A percentile compares a stretch with the other conserved stretches of the same genome.
These are phyloP conservation scores for Lathronympha strigana DNA, from an alignment of 2,888 invertebrate genomes.

Conservation along the genomic window DNA sequence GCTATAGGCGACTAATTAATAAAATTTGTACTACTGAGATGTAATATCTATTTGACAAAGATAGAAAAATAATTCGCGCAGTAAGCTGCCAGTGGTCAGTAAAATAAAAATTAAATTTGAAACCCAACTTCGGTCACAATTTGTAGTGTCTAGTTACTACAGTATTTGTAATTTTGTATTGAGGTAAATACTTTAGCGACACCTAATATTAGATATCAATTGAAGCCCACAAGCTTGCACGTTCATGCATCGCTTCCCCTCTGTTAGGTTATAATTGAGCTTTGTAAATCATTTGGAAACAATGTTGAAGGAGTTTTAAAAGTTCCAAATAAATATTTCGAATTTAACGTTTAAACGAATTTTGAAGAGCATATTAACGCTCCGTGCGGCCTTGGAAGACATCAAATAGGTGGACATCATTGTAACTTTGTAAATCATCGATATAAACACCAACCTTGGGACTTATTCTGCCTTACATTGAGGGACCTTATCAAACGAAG, in stretches of 20 bases:
- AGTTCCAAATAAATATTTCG: background rate
- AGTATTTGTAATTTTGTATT: slow-evolving; percentile 9
- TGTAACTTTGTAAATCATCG: slow-evolving; percentile 36
- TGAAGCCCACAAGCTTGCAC: slow-evolving; percentile 8
- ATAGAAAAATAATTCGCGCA: slow-evolving; percentile 46
- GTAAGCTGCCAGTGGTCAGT: slow-evolving; percentile 27
- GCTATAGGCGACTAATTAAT: slow-evolving; percentile 66
- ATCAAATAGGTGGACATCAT: slow-evolving; percentile 52
- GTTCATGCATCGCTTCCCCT: slow-evolving; percentile 4
- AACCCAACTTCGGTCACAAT: slow-evolving; percentile 24
- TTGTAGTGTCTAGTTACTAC: slow-evolving; percentile 13
- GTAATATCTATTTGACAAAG: slow-evolving; percentile 62
- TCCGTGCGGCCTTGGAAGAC: slow-evolving; percentile 60
- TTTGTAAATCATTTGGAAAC: background rate
- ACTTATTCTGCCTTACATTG: background rate
- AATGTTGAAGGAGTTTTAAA: background rate
- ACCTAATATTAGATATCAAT: background rate
- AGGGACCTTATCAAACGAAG: background rate
- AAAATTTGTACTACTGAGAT: slow-evolving; percentile 76
- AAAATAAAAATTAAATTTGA: slow-evolving; percentile 43
- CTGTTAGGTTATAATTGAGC: slow-evolving; percentile 3
- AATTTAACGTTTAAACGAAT: slow-evolving; percentile 14
- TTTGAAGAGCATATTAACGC: slow-evolving; percentile 41
- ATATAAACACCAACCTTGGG: slow-evolving; percentile 26
- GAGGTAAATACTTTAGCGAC: slow-evolving; percentile 14